Percentiles rank a stretch among this genome's conserved stretches.
Conservation (phyloP, 1,140 invertebrate species). For the Contarinia nasturtii region DNA sequence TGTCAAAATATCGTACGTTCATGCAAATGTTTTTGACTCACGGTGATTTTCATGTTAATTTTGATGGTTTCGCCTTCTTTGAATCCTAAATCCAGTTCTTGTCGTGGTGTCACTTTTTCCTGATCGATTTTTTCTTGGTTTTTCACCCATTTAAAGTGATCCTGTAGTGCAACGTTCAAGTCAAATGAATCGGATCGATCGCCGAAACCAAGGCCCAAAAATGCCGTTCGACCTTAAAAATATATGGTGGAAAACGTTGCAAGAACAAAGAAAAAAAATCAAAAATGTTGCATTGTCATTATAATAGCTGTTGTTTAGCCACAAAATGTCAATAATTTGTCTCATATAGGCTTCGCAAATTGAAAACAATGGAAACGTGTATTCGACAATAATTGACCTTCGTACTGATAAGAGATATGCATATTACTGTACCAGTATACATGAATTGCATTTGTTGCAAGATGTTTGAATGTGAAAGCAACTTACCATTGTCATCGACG, state of each 20-base stretch:
- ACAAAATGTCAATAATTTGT: too few species aligned
- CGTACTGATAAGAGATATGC: too few species aligned
- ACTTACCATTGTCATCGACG: slow-evolving; percentile 81
- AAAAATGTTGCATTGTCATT: background rate
- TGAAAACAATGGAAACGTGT: too few species aligned
- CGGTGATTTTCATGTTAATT: slow-evolving; percentile 95
- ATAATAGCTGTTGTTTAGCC: too few species aligned
- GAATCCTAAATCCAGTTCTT: slow-evolving; percentile 85
- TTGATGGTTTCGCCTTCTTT: slow-evolving; percentile 98
- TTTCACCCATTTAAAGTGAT: slow-evolving; percentile 94
- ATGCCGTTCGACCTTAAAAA: slow-evolving; percentile 69
- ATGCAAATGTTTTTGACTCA: slow-evolving; percentile 28
- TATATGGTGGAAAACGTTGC: background rate
- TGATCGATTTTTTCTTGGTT: slow-evolving; percentile 78
- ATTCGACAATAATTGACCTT: too few species aligned
- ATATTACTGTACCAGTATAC: background rate
- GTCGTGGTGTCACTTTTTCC: slow-evolving; percentile 53
- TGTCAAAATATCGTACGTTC: slow-evolving; percentile 3
- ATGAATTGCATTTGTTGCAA: too few species aligned
- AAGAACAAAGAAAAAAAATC: background rate
- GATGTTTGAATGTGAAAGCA: too few species aligned
- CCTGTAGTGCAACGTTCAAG: slow-evolving; percentile 93
- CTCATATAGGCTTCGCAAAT: too few species aligned
- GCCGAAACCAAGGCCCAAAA: slow-evolving; percentile 91
- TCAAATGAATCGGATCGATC: slow-evolving; percentile 99